Base-by-base conservation (phyloP, 2,797 vertebrate species). In the Coregonus suidteri region DNA sequence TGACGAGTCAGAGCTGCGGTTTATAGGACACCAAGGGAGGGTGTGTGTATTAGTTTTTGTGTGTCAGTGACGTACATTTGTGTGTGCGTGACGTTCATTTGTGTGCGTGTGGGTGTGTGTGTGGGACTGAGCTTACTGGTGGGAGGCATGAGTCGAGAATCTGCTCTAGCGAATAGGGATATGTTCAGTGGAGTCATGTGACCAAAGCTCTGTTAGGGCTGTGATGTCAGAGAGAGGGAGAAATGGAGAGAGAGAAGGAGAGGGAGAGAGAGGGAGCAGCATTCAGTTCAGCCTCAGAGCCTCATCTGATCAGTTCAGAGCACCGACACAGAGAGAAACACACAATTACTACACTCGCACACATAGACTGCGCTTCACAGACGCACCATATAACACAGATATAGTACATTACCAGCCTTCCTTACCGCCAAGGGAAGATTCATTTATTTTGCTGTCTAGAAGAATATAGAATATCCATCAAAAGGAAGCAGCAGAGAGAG, bases 211-310 rank as follows among this genome's bases (percentile, higher is more conserved):
- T 69, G 77, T 71, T 66, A 47, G 18, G 53, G 77, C 79, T 85
- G 87, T 93, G 93, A 92, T 90, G 94, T 93, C 89, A 93, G 78
- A 89, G 84, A 86, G 77, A 84, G 88, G 84, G 79, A 62, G 59
- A 85, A 5, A 37, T 13, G 65, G 67, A 70, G 13, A 73, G 62
- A 73, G 41, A 52, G 25, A 52, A 54, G 59, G 41, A 76, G 68
- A 72, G 66, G 41, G 67, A 76, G 47, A 47, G 64, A 75, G 56
- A 51, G 54, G 20, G 67, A 76, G 69, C 53, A 71, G 37, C 74
- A 62, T 78, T 65, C 77, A 79, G 62, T 47, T 79, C 71, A 31
- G 35, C 37, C 74, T 72, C 77, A 67, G 56, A 56, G 74, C 68
- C 71, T 35, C 59, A 64, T 52, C 66, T 56, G 66, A 73, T 73